Percentiles rank a stretch among this genome's conserved stretches.
Evolutionary conservation across 2,113 vertebrate genomes (phyloP).

Genomic region (Tauraco erythrolophus): DNA sequence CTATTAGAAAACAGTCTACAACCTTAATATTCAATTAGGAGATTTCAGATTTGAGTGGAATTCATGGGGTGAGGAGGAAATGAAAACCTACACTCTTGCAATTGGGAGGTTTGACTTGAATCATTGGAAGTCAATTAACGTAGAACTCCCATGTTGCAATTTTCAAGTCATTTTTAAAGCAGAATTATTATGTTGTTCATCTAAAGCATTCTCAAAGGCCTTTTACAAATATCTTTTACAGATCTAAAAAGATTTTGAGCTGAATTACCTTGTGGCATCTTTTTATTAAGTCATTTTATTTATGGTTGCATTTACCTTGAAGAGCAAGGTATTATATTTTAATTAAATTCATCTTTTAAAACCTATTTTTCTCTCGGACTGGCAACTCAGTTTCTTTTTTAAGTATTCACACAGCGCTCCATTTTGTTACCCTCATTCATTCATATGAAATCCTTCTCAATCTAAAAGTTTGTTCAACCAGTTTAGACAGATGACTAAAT

Average conservation of each 20-base stretch:
- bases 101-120: not conserved
- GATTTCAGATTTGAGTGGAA: not conserved
- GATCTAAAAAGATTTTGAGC: not conserved
- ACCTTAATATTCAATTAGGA: not conserved
- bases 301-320: not conserved
- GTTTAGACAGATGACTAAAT: not conserved
- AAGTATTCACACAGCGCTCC: not conserved
- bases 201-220: not conserved
- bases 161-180: not conserved
- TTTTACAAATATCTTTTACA: not conserved
- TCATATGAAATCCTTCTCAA: not conserved
- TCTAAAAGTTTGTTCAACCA: not conserved
- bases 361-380: not conserved
- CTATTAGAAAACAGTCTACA: not conserved
- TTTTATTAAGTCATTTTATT: not conserved
- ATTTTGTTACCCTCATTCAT: not conserved
- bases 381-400: not conserved
- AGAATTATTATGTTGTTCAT: not conserved
- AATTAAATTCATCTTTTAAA: not conserved
- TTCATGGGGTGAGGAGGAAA: rapidly evolving
- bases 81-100: not conserved
- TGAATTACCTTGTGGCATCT: not conserved
- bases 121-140: not conserved
- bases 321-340: not conserved
- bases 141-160: not conserved